Evolutionary conservation across 2,113 vertebrate genomes (phyloP).

Genomic region (Calcarius ornatus): DNA sequence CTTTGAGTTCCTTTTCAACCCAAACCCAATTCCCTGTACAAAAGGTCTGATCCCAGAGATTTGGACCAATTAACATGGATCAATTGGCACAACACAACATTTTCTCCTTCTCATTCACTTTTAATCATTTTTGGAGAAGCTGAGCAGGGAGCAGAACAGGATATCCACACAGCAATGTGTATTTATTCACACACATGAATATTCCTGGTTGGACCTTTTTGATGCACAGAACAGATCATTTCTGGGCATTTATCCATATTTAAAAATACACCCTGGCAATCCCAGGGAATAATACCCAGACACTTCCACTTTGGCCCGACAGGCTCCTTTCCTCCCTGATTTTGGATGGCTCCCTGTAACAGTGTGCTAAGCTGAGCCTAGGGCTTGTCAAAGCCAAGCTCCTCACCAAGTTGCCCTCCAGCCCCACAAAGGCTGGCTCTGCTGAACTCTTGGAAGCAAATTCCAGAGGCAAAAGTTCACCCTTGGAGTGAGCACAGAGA

Average conservation of each 20-base stretch:
- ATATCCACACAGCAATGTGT: background rate
- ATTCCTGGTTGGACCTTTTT: background rate
- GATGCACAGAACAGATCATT: background rate
- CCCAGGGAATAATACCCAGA: background rate
- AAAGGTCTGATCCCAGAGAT: background rate
- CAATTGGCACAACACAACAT: accelerated
- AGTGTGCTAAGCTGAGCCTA: background rate
- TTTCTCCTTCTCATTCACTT: background rate
- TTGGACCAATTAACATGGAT: background rate
- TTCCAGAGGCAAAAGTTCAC: background rate
- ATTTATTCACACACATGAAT: background rate
- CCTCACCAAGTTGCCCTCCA: background rate
- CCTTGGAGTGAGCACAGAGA: background rate
- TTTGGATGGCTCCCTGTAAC: background rate
- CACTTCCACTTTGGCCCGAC: conserved; percentile 5
- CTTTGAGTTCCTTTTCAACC: background rate
- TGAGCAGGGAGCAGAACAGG: background rate
- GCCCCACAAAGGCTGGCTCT: background rate
- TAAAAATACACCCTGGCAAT: conserved; percentile 6
- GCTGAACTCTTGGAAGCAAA: background rate
- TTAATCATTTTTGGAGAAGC: background rate
- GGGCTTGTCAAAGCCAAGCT: background rate
- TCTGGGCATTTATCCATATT: conserved; percentile 17
- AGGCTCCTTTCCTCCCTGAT: background rate
- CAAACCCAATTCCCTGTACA: background rate